Conservation (phyloP, 2,113 vertebrate genomes). For the Xiphophorus couchianus region DNA sequence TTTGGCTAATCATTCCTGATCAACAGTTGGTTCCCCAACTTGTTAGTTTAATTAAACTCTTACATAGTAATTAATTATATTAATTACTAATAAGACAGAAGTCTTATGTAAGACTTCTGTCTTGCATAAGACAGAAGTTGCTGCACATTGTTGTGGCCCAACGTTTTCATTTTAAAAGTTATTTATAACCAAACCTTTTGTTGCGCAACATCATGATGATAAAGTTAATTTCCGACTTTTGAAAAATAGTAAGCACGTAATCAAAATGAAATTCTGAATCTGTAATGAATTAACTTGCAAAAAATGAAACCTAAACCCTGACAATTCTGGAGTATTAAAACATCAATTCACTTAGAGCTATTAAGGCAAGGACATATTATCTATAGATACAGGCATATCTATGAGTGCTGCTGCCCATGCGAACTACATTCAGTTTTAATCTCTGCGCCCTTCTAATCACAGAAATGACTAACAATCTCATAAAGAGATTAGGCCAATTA, state of each 20-base stretch:
- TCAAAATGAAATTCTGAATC: neutral
- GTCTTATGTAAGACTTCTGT: no score
- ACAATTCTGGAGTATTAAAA: neutral
- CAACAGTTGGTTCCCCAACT: no score
- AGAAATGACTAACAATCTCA: neutral
- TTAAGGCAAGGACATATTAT: slow-evolving; percentile 44
- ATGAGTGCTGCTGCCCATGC: neutral
- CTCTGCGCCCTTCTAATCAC: neutral
- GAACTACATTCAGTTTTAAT: neutral
- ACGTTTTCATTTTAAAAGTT: no score
- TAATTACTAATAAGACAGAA: no score
- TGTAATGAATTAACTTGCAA: neutral
- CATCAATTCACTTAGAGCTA: slow-evolving; percentile 7
- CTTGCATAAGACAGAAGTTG: no score
- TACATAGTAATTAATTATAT: no score
- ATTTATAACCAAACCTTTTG: no score
- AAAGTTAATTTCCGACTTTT: neutral
- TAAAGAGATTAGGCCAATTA: neutral
- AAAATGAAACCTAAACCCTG: slow-evolving; percentile 20
- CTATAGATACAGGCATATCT: slow-evolving; percentile 7
- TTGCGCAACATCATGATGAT: no score
- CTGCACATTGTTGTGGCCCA: no score
- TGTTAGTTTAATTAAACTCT: no score
- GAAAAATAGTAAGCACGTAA: neutral
- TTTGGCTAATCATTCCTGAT: no score